phyloP scores from a whole-genome alignment of 2,797 vertebrate genomes.

The Liparis tanakae region DNA sequence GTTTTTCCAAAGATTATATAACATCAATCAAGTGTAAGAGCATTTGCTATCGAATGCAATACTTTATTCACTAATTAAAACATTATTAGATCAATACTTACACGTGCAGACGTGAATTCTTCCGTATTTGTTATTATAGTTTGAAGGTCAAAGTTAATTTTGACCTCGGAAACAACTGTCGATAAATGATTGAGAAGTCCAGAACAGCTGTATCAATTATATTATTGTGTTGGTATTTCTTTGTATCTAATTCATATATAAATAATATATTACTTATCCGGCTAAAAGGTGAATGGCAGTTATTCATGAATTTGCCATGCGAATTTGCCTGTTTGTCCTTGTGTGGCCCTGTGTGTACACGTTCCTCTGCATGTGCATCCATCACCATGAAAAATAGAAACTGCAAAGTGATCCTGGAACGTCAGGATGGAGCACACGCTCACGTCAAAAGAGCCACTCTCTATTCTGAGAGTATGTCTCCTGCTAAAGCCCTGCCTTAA shows the following conservation, averaged over 20 bases:
- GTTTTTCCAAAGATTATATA: not conserved
- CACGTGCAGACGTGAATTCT: not conserved
- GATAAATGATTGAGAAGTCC: slow-evolving; percentile 1
- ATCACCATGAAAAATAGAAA: slow-evolving; percentile 30
- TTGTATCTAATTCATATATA: not conserved
- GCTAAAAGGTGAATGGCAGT: slow-evolving; percentile 29
- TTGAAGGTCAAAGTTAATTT: not conserved
- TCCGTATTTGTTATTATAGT: not conserved
- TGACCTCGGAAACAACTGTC: not conserved
- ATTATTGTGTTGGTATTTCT: no score
- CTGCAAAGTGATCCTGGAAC: slow-evolving; percentile 17
- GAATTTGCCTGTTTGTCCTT: slow-evolving; percentile 25
- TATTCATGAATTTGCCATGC: slow-evolving; percentile 37
- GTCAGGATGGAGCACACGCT: slow-evolving; percentile 18
- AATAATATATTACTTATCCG: not conserved
- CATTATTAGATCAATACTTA: not conserved
- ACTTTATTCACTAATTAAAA: not conserved
- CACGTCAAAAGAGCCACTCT: slow-evolving; percentile 16
- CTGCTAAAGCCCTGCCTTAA: slow-evolving; percentile 21
- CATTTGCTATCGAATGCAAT: not conserved
- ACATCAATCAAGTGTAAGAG: not conserved
- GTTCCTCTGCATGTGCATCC: slow-evolving; percentile 27
- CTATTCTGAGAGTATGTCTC: slow-evolving; percentile 4
- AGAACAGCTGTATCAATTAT: not conserved
- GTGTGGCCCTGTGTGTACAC: not conserved